phyloP scores from a whole-genome alignment of 2,888 invertebrate genomes.

The Macrophya annulata region DNA sequence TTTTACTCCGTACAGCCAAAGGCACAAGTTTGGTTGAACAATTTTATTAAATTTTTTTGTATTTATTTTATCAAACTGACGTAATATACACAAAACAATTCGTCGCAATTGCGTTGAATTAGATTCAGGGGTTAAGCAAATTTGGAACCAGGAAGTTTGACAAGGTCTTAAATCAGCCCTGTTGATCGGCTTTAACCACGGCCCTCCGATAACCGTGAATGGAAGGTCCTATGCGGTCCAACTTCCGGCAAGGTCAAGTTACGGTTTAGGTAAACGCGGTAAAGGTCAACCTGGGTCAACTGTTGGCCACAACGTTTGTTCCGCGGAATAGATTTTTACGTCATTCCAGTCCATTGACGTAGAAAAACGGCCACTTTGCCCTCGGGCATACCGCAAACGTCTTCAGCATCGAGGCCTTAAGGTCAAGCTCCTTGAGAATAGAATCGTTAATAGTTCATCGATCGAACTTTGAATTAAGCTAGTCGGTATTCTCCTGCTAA shows the following conservation, averaged over 20 bases:
- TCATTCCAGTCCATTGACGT: conserved; percentile 50
- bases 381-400: conserved; percentile 1
- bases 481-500: background rate
- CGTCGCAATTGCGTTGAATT: background rate
- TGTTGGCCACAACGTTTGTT: conserved; percentile 32
- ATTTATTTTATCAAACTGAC: background rate
- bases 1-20: background rate
- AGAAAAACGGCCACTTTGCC: conserved; percentile 28
- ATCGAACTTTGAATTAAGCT: background rate
- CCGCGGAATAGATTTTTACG: conserved; percentile 50
- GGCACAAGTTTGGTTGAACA: background rate
- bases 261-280: conserved; percentile 34
- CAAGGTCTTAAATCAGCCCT: conserved; percentile 1
- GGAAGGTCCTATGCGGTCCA: conserved; percentile 22
- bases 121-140: background rate
- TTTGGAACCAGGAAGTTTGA: background rate
- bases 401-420: conserved; percentile 22
- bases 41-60: background rate
- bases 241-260: conserved; percentile 30
- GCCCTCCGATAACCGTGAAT: conserved; percentile 25
- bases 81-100: background rate
- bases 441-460: conserved; percentile 13
- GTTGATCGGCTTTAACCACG: conserved; percentile 28
- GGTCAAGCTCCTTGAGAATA: conserved; percentile 8
- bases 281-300: conserved; percentile 45